Evolutionary conservation across 2,797 vertebrate species (phyloP), one percentile per base, ranked within the genome.

Genomic region (Salarias fasciatus): DNA sequence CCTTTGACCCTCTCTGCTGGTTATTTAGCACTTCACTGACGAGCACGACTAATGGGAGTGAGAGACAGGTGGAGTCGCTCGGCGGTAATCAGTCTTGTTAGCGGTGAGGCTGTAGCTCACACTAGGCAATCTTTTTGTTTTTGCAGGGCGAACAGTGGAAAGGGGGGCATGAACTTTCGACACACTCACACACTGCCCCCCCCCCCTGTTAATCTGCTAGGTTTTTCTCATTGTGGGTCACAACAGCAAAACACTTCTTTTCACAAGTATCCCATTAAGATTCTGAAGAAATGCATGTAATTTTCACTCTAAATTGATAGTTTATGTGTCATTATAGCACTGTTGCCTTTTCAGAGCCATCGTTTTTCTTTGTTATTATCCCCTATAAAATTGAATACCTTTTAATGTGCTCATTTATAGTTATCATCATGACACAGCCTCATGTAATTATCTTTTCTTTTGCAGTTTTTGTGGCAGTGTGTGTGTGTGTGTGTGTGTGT

Each of bases 41-140:
- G 72, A 53, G 82, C 80, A 86, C 87, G 91, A 92, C 93, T 94
- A 96, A 95, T 94, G 93, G 89, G 91, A 85, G 88, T 85, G 75
- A 71, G 90, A 92, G 92, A 90, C 94, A 95, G 95, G 93, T 93
- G 94, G 92, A 70, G 80, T 91, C 88, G 69, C 92, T 94, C 90
- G 89, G 80, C 84, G 91, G 92, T 90, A 90, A 93, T 94, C 94
- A 91, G 92, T 92, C 94, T 93, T 92, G 89, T 95, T 94, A 93
- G 92, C 86, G 88, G 66, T 70, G 77, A 80, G 88, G 84, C 91
- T 86, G 1, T 3, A 89, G 85, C 91, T 89, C 79, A 72, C 64
- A 40, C 92, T 90, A 81, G 88, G 86, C 85, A 87, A 94, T 91
- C 89, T 91, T 91, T 93, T 94, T 95, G 91, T 94, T 94, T 94